Evolutionary conservation across 2,888 invertebrate species (phyloP), one percentile per base, ranked within the genome.

Genomic region (Hoplodrina ambigua): DNA sequence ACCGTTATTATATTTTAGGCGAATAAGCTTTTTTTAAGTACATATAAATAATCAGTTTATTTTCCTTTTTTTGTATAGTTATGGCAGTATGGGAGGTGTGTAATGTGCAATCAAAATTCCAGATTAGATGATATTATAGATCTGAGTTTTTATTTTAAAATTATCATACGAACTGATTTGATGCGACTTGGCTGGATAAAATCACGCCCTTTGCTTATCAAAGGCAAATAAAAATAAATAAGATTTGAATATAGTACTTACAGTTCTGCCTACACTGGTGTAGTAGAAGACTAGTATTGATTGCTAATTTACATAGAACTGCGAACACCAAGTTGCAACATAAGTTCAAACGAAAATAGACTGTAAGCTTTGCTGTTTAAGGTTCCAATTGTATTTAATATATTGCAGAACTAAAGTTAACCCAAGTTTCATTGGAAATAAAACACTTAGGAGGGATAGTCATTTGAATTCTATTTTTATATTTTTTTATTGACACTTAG

Each of bases 81-180:
- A 88, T 87, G 87, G 88, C 89, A 89, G 87, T 85, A 83, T 82
- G 74, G 50, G 55, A 68, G 71, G 54, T 20, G 70, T 79, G 71
- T 81, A 69, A 86, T 84, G 91, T 94, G 93, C 93, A 93, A 93
- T 94, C 84, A 74, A 89, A 91, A 89, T 88, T 90, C 82, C 85
- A 80, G 76, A 82, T 85, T 84, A 75, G 69, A 71, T 77, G 67
- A 70, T 78, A 66, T 64, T 76, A 78, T 81, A 87, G 88, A 88
- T 87, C 89, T 88, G 89, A 90, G 77, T 84, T 75, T 81, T 66
- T 74, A 72, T 72, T 56, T 77, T 75, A 59, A 25, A 78, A 66
- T 62, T 61, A 20, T 41, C 25, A 25, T 46, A 13, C 2, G 0
- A 44, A 59, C 19, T 10, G 49, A 56, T 65, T 55, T 67, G 75